Evolutionary conservation across 2,888 invertebrate genomes (phyloP), one percentile per base, ranked within the genome.

Genomic region (Isotomurus palustris): DNA sequence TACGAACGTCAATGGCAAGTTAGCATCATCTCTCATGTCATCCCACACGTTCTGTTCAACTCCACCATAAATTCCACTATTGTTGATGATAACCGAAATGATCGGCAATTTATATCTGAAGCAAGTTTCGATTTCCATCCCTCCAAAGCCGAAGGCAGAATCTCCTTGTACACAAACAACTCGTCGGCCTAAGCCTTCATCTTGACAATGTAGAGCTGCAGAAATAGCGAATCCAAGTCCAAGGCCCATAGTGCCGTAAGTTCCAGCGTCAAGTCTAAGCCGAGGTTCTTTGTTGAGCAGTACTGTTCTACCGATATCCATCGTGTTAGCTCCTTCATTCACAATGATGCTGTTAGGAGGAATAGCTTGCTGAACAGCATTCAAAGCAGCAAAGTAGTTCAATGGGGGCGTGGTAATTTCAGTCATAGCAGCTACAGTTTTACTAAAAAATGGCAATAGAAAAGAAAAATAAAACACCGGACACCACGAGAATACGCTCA

Each of bases 81-180:
- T 97, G 77, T 97, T 97, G 5, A 97, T 85, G 61, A 97, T 85
- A 2, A 96, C 82, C 57, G 95, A 83, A 32, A 91, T 83, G 27
- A 96, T 83, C 0, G 96, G 95, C 67, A 97, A 78, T 72, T 90
- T 88, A 76, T 96, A 95, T 60, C 95, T 87, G 73, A 88, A 85
- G 84, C 95, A 90, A 0, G 96, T 97, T 78, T 97, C 97, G 25
- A 96, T 81, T 79, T 97, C 97, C 94, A 96, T 94, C 72, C 91
- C 96, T 25, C 94, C 93, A 78, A 97, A 97, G 2, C 97, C 97
- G 76, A 97, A 95, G 1, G 96, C 97, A 40, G 93, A 93, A 75
- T 97, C 97, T 0, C 96, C 96, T 78, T 95, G 93, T 0, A 96
- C 87, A 74, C 95, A 95, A 54, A 96, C 79, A 0, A 97, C 93